phyloP scores from a whole-genome alignment of 2,888 invertebrate species.

The Hofmannophila pseudospretella region DNA sequence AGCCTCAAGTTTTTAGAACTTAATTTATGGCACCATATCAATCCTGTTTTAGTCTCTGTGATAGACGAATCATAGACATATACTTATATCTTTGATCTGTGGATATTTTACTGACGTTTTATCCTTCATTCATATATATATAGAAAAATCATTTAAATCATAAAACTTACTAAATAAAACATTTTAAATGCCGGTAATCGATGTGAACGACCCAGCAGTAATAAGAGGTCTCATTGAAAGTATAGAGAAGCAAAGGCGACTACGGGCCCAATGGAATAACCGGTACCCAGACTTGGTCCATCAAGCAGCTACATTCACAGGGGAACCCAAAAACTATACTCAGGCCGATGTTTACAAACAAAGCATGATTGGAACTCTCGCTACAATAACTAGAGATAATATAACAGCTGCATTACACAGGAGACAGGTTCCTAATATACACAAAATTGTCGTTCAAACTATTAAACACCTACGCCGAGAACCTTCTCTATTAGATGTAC shows the following conservation, averaged over 20 bases:
- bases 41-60: too few species aligned
- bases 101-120: too few species aligned
- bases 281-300: too few species aligned
- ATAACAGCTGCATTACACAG: neutral
- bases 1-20: too few species aligned
- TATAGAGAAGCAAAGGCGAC: constrained; percentile 41
- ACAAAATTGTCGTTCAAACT: too few species aligned
- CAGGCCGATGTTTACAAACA: neutral
- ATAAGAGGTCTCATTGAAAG: constrained; percentile 42
- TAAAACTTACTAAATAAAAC: too few species aligned
- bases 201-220: constrained; percentile 41
- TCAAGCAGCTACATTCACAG: neutral
- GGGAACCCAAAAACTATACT: neutral
- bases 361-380: neutral
- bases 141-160: too few species aligned
- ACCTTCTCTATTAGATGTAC: neutral
- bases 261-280: constrained; percentile 45
- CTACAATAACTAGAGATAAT: neutral
- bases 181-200: constrained; percentile 37
- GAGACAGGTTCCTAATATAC: neutral
- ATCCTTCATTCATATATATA: too few species aligned
- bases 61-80: too few species aligned
- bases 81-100: too few species aligned
- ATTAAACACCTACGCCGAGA: neutral
- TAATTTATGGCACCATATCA: too few species aligned